Evolutionary conservation across 1,140 invertebrate species (phyloP), one percentile per base, ranked within the genome.

Genomic region (Neelides sp.): DNA sequence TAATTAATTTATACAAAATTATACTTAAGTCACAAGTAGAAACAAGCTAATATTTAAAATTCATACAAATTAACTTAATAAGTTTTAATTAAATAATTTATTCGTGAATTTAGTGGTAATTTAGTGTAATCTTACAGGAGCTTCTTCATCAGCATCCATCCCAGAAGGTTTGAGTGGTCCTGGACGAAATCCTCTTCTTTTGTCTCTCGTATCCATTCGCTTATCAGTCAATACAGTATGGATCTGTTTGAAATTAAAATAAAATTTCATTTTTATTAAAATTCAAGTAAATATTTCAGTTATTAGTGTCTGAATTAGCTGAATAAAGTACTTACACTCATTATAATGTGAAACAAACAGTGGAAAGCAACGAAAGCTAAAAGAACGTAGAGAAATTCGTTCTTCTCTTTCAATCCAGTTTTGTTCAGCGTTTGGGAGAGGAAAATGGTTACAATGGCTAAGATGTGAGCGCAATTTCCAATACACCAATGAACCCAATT

Each of bases 401-500:
- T 76, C 80, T 86, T 89, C 43, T 79, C 73, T 1, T 89, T 86
- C 37, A 94, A 69, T 63, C 85, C 79, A 13, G 87, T 83, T 69
- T 89, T 87, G 52, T 75, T 77, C 52, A 95, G 70, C 57, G 79
- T 77, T 17, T 88, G 81, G 28, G 90, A 84, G 62, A 95, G 84
- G 75, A 96, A 95, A 59, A 96, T 85, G 44, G 87, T 83, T 5
- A 88, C 78, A 71, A 95, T 88, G 93, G 71, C 86, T 48, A 92
- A 71, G 58, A 93, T 86, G 65, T 93, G 87, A 2, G 89, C 90
- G n/a, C 78, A 69, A 66, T 93, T 95, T 40, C 92, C 92, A 56
- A 88, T 76, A 35, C 86, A 71, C 87, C 90, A 96, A 69, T 96
- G 91, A 13, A 78, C 63, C 91, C 91, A 96, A 68, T 98, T 98